Percentiles rank a stretch among this genome's conserved stretches.
phyloP scores from a whole-genome alignment of 2,797 vertebrate genomes.

The Pseudotriccus pelzelni region DNA sequence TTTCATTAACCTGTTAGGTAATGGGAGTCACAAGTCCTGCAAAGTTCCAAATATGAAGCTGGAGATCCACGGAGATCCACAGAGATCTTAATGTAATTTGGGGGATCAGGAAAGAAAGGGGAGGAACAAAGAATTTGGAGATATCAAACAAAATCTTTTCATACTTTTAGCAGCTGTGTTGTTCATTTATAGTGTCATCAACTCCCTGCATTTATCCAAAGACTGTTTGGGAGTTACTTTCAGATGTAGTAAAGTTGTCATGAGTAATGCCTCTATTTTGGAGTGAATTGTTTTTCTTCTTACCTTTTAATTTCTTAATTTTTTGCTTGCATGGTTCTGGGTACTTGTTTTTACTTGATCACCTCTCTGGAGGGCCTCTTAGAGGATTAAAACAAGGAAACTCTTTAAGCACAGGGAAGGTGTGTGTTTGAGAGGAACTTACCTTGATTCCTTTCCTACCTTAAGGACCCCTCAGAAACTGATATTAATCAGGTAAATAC shows the following conservation, averaged over 20 bases:
- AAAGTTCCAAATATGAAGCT: background rate
- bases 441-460: background rate
- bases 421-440: background rate
- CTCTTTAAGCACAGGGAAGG: background rate
- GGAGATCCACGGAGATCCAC: background rate
- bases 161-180: background rate
- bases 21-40: background rate
- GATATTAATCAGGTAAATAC: background rate
- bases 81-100: background rate
- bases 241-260: background rate
- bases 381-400: background rate
- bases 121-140: background rate
- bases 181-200: background rate
- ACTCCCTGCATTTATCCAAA: background rate
- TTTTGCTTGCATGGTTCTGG: background rate
- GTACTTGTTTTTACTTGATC: background rate
- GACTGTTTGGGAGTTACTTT: background rate
- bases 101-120: too few relatives aligned
- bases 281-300: background rate
- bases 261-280: background rate
- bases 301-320: background rate
- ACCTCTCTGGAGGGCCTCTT: background rate
- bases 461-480: background rate
- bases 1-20: background rate
- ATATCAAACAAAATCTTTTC: background rate